phyloP scores from a whole-genome alignment of 1,140 invertebrate genomes.

The Nephila pilipes region DNA sequence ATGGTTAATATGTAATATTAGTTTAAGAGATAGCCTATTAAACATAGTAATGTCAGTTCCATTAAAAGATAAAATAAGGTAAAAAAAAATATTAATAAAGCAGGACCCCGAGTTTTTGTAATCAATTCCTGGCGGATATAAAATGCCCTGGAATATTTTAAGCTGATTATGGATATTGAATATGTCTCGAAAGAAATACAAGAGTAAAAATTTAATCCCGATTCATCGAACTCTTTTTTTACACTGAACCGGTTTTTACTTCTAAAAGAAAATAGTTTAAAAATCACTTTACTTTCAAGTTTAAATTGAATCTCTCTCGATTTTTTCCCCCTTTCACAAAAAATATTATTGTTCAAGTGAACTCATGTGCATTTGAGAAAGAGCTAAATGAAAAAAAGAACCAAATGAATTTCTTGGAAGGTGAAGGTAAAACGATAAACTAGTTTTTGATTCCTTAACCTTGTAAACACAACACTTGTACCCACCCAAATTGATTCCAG shows the following conservation, averaged over 20 bases:
- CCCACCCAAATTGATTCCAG: neutral
- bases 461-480: neutral
- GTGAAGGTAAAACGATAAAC: slow-evolving; percentile 28
- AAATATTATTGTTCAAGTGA: neutral
- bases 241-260: neutral
- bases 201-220: neutral
- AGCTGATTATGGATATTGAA: neutral
- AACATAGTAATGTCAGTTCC: neutral
- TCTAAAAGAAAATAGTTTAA: neutral
- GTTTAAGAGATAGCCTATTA: neutral
- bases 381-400: neutral
- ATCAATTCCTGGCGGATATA: neutral
- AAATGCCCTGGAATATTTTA: neutral
- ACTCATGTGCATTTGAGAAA: neutral
- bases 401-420: neutral
- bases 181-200: neutral
- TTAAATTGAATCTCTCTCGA: neutral
- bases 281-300: neutral
- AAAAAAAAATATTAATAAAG: neutral
- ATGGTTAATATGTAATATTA: neutral
- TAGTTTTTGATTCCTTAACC: neutral
- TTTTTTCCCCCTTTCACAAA: too few relatives aligned
- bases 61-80: neutral
- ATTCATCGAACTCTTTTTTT: neutral
- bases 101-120: neutral